A percentile compares a stretch with the other conserved stretches of the same genome.
Conservation (phyloP, 1,140 invertebrate species). For the Lineus longissimus region DNA sequence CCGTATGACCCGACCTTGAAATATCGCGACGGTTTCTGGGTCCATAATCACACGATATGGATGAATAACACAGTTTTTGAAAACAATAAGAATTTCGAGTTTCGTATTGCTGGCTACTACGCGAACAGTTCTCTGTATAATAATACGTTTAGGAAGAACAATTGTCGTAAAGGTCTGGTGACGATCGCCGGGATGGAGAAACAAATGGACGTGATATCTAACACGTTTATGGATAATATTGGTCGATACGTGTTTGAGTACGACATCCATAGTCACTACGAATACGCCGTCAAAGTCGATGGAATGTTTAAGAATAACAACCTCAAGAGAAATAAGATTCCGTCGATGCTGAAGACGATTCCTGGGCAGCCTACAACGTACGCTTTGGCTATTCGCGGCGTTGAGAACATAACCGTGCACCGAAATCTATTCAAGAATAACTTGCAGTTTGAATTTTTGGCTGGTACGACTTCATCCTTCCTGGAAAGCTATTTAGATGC, state of each 20-base stretch:
- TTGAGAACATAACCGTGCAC: conserved; percentile 88
- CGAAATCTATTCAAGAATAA: conserved; percentile 89
- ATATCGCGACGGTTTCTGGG: background rate
- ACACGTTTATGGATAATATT: conserved; percentile 73
- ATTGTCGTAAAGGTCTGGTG: conserved; percentile 78
- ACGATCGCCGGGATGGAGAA: conserved; percentile 95
- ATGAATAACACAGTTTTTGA: conserved; percentile 34
- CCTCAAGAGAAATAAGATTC: conserved; percentile 67
- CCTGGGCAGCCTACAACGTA: conserved; percentile 56
- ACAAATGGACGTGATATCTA: conserved; percentile 72
- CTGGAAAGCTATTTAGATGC: conserved; percentile 85
- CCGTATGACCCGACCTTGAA: conserved; percentile 13
- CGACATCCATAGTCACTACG: conserved; percentile 84
- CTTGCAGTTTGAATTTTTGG: conserved; percentile 86
- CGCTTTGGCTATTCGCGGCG: conserved; percentile 85
- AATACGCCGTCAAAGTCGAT: conserved; percentile 78
- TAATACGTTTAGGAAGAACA: conserved; percentile 82
- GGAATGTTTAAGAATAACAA: conserved; percentile 77
- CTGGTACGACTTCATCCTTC: conserved; percentile 67
- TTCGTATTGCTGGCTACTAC: conserved; percentile 77
- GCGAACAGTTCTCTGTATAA: conserved; percentile 70
- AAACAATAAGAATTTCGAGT: conserved; percentile 43
- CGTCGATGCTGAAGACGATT: conserved; percentile 16
- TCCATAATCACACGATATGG: conserved; percentile 37
- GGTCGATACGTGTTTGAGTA: conserved; percentile 81